Evolutionary conservation across 2,888 invertebrate species (phyloP), one percentile per base, ranked within the genome.

Genomic region (Sarcophaga subvicina): DNA sequence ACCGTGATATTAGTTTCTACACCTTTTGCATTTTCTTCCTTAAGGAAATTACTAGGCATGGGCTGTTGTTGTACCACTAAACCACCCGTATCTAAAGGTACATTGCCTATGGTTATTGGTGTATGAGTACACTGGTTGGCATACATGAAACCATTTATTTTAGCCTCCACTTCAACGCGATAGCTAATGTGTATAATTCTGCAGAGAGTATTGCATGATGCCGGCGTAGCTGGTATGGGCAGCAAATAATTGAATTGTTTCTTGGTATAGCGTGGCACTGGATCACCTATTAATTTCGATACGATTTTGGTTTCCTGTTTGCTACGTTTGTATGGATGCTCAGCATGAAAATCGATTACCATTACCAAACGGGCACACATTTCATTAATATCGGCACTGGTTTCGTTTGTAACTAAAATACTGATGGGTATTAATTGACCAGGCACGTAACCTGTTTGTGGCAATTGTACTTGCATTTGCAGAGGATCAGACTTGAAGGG

Each of bases 391-490:
- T 90, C 90, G 14, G 95, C 92, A 69, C 94, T 94, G 22, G 95
- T 95, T 54, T 94, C 94, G 91, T 96, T 96, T 88, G 94, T 94
- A 0, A 95, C 93, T 87, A 95, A 94, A 1, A 95, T 87, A 1
- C 81, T 88, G 8, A 92, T 88, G 0, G 91, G 90, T 77, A 93
- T 91, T 5, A 78, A 87, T 81, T 93, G 92, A 0, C 93, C 93
- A 0, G 93, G 91, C n/a, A 93, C 93, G 85, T 89, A 93, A 4
- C 93, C 93, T 8, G 90, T 89, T 76, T 91, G 92, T 11, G 92
- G 91, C 54, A 93, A 47, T 2, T 89, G 89, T 2, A 91, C 86
- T 1, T 89, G 88, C n/a, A 93, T 54, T 69, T 89, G 85, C 0
- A 93, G 82, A 0, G 92, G 92, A 54, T 89, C 88, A 4, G 90